Evolutionary conservation across 2,797 vertebrate species (phyloP), one percentile per base, ranked within the genome.

Genomic region (Malacoraja senta): DNA sequence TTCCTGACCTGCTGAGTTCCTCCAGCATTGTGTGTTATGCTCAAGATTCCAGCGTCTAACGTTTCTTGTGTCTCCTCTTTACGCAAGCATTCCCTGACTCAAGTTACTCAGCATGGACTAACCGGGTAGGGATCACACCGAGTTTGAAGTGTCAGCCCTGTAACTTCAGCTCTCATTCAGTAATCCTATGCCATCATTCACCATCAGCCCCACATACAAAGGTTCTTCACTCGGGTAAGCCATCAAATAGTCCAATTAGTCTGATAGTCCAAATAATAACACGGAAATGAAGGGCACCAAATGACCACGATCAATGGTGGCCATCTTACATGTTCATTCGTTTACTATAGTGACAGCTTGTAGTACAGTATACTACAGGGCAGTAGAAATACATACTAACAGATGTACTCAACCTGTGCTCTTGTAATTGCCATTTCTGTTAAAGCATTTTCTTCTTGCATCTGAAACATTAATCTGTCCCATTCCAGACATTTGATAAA

Each of bases 121-220:
- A 6, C 7, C 9, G 24, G 84, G 38, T 53, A 35, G 6, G 29
- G 17, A 24, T n/a, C 38, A n/a, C 19, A 44, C 10, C 35, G 0
- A 1, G 32, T 8, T 19, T 38, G 15, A 29, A 24, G 17, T 58
- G 35, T 3, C 10, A 19, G 8, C 0, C 58, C 35, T 71, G 0
- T 72, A 0, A 1, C 93, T 94, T 94, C 94, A 93, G 93, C 94
- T 94, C 94, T 93, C 81, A 71, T 86, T 53, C 94, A 61, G 77
- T 53, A 53, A 53, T 6, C 44, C 44, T 4, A 53, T 53, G 17
- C 53, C 3, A 4, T 1, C 26, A 58, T 83, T 83, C 81, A 83
- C 53, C 26, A 26, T n/a, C 81, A 13, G 35, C 19, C 44, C 9
- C 80, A 53, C 10, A n/a, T 29, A 29, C 9, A 29, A 29, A 77